Evolutionary conservation across 2,113 vertebrate species (phyloP), one percentile per base, ranked within the genome.

Genomic region (Neogobius melanostomus): DNA sequence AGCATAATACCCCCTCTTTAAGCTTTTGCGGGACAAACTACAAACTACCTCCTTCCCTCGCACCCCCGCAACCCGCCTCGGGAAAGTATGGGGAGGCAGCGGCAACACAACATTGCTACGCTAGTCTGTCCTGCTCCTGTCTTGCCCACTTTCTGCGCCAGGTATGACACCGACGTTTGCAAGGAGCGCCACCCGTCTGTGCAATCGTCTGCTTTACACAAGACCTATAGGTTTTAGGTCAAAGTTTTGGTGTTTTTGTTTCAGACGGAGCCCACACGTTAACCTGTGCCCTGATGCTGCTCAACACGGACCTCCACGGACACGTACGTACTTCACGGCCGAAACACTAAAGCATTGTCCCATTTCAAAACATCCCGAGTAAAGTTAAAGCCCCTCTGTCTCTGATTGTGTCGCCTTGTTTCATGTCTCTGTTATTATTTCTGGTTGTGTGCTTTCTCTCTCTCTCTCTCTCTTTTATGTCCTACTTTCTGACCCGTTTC

Each of bases 211-310:
- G n/a, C n/a, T n/a, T n/a, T n/a, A n/a, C n/a, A n/a, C n/a, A n/a
- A n/a, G n/a, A n/a, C n/a, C 28, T 28, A 28, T 28, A 2, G 1
- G 28, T 28, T 28, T 28, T 28, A 28, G 28, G 3, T 36, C 28
- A 36, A 36, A 36, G 28, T 36, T 36, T 36, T 36, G 1, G 28
- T 36, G 49, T 74, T n/a, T 72, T 62, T 4, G 74, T 68, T 87
- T 67, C 79, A 94, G 93, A 93, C 72, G 93, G 93, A 68, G 93
- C 91, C 67, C 93, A 93, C 87, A 94, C 93, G 6, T 79, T 94
- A 77, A 93, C 93, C 76, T 94, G 93, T 6, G 93, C 93, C 65
- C 91, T 94, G 5, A 94, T 94, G 93, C 89, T 94, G 80, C 91
- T 94, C 52, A 94, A 94, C 89, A 94, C 92, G 4, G 93, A 94